Conservation (phyloP, 2,113 vertebrate species). For the Puma concolor region DNA sequence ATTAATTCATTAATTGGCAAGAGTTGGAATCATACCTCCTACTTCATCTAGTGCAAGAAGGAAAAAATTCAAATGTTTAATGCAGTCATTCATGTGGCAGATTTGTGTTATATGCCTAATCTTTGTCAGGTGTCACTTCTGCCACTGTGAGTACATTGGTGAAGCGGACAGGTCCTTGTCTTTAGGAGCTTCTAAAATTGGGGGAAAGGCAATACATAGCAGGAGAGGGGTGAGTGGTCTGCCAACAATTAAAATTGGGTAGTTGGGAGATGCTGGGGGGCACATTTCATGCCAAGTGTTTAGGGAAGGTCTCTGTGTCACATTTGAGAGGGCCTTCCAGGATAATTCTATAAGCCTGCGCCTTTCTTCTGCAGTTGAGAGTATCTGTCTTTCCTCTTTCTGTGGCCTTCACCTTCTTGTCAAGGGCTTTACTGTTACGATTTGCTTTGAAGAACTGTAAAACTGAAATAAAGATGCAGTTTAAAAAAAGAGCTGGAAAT, state of each 20-base stretch:
- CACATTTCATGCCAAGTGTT: not conserved
- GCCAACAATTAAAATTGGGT: not conserved
- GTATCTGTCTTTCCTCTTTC: not conserved
- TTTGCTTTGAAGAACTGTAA: conserved; percentile 52
- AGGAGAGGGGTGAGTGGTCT: not conserved
- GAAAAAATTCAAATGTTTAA: not conserved
- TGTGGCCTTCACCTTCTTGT: not conserved
- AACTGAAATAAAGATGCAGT: conserved; percentile 55
- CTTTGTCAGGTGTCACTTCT: not conserved
- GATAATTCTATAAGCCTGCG: not conserved
- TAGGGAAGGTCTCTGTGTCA: not conserved
- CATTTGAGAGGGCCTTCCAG: not conserved
- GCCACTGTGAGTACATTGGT: not conserved
- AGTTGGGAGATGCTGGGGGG: not conserved
- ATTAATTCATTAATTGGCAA: conserved; percentile 44
- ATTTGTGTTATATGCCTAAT: not conserved
- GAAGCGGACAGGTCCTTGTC: not conserved
- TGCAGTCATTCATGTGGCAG: not conserved
- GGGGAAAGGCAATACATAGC: not conserved
- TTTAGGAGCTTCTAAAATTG: not conserved
- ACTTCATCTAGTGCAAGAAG: not conserved
- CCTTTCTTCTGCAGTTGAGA: not conserved
- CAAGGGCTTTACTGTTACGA: conserved; percentile 27
- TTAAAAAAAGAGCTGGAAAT: conserved; percentile 48
- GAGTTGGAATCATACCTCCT: not conserved